These are phyloP conservation scores for Zeugodacus cucurbitae DNA, from an alignment of 1,140 invertebrate genomes.

Conservation along the genomic window DNA sequence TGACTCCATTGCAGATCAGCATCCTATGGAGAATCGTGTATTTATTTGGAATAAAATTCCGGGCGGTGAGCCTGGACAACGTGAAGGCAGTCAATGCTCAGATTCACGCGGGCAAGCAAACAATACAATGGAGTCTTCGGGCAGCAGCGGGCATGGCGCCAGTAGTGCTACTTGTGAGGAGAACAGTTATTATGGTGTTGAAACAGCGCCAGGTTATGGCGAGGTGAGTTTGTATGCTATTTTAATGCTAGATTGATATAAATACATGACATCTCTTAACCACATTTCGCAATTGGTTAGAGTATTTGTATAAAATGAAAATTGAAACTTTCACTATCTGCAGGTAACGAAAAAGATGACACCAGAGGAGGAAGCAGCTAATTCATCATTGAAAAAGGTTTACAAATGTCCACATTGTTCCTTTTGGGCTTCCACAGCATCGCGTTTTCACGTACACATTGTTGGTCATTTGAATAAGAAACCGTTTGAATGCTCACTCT, in stretches of 20 bases:
- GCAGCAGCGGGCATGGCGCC: constrained; percentile 43
- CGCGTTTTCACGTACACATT: constrained; percentile 91
- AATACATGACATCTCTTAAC: not conserved
- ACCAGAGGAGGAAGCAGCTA: constrained; percentile 64
- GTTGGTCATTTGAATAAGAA: constrained; percentile 92
- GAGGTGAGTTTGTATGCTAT: constrained; percentile 63
- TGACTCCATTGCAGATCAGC: constrained; percentile 50
- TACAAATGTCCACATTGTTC: constrained; percentile 91
- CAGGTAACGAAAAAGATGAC: constrained; percentile 67
- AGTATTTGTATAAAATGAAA: constrained; percentile 57
- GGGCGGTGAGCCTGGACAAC: constrained; percentile 22
- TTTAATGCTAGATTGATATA: not conserved
- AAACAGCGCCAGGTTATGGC: constrained; percentile 69
- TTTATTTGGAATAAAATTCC: constrained; percentile 73
- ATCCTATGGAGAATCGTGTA: constrained; percentile 80
- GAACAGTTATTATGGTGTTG: constrained; percentile 67
- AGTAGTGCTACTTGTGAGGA: constrained; percentile 56
- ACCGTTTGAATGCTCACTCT: constrained; percentile 94
- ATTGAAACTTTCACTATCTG: constrained; percentile 65
- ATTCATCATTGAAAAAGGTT: constrained; percentile 72
- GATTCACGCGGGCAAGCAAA: constrained; percentile 30
- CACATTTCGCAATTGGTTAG: not conserved
- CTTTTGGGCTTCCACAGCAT: constrained; percentile 92
- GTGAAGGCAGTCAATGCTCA: constrained; percentile 34
- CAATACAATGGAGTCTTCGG: constrained; percentile 34